These are phyloP conservation scores for Pipa parva DNA, from an alignment of 2,113 vertebrate species.

Conservation along the genomic window DNA sequence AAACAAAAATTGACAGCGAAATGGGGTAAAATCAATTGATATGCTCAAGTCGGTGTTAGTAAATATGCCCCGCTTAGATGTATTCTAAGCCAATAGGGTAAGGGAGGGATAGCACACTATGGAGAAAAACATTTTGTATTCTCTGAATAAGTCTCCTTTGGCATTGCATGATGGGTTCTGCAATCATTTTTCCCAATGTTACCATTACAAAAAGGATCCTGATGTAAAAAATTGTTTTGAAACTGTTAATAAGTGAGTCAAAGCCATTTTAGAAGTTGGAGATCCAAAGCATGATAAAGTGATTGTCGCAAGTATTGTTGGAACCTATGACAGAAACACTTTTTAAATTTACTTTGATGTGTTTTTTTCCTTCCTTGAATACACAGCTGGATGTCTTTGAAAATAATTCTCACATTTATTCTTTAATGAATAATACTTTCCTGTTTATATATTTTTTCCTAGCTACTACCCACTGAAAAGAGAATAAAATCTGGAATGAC, in stretches of 20 bases:
- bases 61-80: too few relatives aligned
- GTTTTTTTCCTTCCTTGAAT: slow-evolving; percentile 29
- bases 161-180: neutral
- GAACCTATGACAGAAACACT: slow-evolving; percentile 35
- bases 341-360: slow-evolving; percentile 40
- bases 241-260: slow-evolving; percentile 1
- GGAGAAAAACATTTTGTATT: neutral
- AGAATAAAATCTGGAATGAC: slow-evolving; percentile 68
- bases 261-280: slow-evolving; percentile 22
- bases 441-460: slow-evolving; percentile 40
- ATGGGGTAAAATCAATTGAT: too few relatives aligned
- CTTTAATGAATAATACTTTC: slow-evolving; percentile 32
- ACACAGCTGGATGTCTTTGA: slow-evolving; percentile 24
- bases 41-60: too few relatives aligned
- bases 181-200: slow-evolving; percentile 21
- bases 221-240: slow-evolving; percentile 7
- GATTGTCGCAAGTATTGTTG: slow-evolving; percentile 36
- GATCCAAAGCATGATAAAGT: slow-evolving; percentile 40
- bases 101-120: too few relatives aligned
- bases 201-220: neutral
- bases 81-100: too few relatives aligned
- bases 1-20: too few relatives aligned
- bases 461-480: slow-evolving; percentile 71
- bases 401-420: slow-evolving; percentile 24
- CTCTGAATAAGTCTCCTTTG: neutral